A percentile compares a stretch with the other conserved stretches of the same genome.
Conservation (phyloP, 2,888 invertebrate genomes). For the Odontothrips loti region DNA sequence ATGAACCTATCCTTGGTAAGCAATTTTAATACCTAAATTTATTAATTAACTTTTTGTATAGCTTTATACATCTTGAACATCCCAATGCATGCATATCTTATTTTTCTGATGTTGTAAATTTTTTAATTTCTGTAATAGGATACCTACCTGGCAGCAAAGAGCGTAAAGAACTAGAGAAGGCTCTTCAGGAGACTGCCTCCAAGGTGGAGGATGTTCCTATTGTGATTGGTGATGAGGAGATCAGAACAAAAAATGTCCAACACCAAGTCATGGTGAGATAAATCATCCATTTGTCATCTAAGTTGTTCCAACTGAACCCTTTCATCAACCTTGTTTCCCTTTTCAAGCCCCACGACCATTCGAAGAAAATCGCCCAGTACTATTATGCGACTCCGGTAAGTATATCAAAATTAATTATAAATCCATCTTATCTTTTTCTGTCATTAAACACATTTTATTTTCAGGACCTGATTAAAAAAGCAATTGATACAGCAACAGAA, state of each 20-base stretch:
- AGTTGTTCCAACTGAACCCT: conserved; percentile 1
- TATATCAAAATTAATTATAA: conserved; percentile 33
- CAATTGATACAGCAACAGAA: conserved; percentile 73
- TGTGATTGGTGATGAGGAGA: conserved; percentile 89
- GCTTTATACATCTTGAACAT: no score
- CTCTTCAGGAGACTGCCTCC: conserved; percentile 60
- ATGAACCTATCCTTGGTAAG: conserved; percentile 68
- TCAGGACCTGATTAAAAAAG: conserved; percentile 72
- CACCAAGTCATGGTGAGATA: conserved; percentile 67
- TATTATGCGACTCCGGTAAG: conserved; percentile 76
- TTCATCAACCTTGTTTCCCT: conserved; percentile 36
- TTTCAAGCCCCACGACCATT: conserved; percentile 86
- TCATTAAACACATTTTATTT: conserved; percentile 29
- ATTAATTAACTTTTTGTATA: conserved; percentile 18
- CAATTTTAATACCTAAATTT: conserved; percentile 20
- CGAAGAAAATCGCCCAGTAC: conserved; percentile 81
- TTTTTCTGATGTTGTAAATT: conserved; percentile 29
- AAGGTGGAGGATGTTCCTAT: conserved; percentile 85
- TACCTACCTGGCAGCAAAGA: conserved; percentile 82
- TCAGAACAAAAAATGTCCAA: conserved; percentile 66
- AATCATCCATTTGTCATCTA: conserved; percentile 2
- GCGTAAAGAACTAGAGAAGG: conserved; percentile 64
- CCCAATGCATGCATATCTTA: no score
- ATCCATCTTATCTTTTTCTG: background rate
- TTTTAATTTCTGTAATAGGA: conserved; percentile 40